These are phyloP conservation scores for Orthosia cruda DNA, from an alignment of 2,888 invertebrate genomes.

Conservation along the genomic window DNA sequence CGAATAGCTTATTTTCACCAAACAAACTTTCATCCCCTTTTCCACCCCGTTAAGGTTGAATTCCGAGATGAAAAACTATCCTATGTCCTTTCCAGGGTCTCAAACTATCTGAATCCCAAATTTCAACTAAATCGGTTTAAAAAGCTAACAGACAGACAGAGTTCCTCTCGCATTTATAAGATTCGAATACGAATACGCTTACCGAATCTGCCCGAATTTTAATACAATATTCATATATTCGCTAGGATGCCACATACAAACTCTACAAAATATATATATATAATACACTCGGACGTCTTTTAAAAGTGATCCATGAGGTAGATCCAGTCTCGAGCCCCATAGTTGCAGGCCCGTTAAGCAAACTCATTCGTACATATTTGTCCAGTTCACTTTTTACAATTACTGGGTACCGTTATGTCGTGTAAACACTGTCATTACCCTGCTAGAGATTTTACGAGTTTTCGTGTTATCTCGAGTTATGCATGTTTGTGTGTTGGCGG, in stretches of 20 bases:
- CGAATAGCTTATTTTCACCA: no score
- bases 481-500: conserved; percentile 31
- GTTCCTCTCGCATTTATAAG: no score
- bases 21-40: no score
- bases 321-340: conserved; percentile 62
- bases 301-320: conserved; percentile 61
- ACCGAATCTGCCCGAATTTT: not conserved
- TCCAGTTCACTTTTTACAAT: conserved; percentile 91
- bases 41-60: no score
- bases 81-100: no score
- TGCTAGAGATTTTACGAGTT: conserved; percentile 66
- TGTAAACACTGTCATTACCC: conserved; percentile 88
- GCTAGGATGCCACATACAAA: not conserved
- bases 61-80: no score
- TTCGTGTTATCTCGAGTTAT: conserved; percentile 46
- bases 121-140: no score
- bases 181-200: no score
- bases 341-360: conserved; percentile 86
- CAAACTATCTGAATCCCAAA: no score
- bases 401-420: conserved; percentile 85
- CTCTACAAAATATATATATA: conserved; percentile 33
- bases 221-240: not conserved
- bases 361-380: conserved; percentile 89
- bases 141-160: no score
- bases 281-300: conserved; percentile 46